Percentiles rank a stretch among this genome's conserved stretches.
These are phyloP conservation scores for Pararge aegeria DNA, from an alignment of 1,140 invertebrate species.

Conservation along the genomic window DNA sequence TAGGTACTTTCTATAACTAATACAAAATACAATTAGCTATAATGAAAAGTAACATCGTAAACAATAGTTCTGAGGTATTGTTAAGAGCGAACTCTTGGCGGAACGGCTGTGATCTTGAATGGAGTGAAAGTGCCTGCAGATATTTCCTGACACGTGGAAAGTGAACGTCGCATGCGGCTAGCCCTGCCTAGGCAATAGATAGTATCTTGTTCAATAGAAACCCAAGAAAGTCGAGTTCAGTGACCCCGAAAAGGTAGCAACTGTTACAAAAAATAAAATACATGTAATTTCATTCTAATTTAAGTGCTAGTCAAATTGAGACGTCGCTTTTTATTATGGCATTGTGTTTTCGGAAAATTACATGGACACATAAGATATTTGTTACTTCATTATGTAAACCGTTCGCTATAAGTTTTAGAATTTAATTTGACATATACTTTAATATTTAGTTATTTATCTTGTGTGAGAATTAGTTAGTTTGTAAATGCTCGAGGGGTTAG, in stretches of 20 bases:
- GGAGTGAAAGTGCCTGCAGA: slow-evolving; percentile 71
- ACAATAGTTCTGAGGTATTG: slow-evolving; percentile 54
- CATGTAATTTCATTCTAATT: slow-evolving; percentile 17
- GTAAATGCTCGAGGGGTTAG: too few relatives aligned
- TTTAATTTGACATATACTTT: neutral
- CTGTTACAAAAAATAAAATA: slow-evolving; percentile 13
- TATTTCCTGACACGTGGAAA: slow-evolving; percentile 73
- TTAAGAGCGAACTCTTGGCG: slow-evolving; percentile 48
- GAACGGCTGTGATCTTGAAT: slow-evolving; percentile 70
- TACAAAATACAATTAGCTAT: slow-evolving; percentile 27
- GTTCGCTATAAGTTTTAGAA: neutral
- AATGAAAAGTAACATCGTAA: slow-evolving; percentile 32
- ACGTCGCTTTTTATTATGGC: slow-evolving; percentile 2
- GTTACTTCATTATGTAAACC: neutral
- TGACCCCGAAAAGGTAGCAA: slow-evolving; percentile 25
- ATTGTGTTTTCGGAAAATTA: slow-evolving; percentile 11
- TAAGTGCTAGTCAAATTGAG: slow-evolving; percentile 14
- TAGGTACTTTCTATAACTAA: slow-evolving; percentile 8
- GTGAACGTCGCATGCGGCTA: slow-evolving; percentile 59
- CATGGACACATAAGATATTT: neutral
- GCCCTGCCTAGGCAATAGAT: slow-evolving; percentile 54
- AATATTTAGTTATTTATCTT: neutral
- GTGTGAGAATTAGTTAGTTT: too few relatives aligned
- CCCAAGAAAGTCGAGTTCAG: slow-evolving; percentile 59
- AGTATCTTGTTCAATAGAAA: slow-evolving; percentile 63